These are phyloP conservation scores for Vulpes ferrilata DNA, from an alignment of 2,113 vertebrate genomes.

Conservation along the genomic window DNA sequence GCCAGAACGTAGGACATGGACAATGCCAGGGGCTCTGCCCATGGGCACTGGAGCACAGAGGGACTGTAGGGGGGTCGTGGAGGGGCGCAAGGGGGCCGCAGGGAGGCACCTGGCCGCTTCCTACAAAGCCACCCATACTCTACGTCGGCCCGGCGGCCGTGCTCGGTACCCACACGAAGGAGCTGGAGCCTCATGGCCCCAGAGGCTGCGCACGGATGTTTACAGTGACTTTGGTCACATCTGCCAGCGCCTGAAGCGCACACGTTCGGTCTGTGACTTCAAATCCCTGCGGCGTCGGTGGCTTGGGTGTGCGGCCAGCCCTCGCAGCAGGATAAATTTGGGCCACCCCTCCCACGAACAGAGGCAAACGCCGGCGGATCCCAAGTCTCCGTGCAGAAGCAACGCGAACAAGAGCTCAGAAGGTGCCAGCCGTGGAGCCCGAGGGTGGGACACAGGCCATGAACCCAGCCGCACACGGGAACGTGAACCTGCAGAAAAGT, in stretches of 20 bases:
- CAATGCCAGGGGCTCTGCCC: neutral
- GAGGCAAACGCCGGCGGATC: neutral
- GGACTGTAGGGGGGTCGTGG: too few relatives aligned
- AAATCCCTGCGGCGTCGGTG: neutral
- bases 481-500: neutral
- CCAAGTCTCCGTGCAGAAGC: accelerated
- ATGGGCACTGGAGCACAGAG: too few relatives aligned
- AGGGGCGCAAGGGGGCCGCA: too few relatives aligned
- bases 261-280: neutral
- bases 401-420: too few relatives aligned
- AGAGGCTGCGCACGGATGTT: neutral
- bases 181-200: neutral
- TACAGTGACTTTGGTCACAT: neutral
- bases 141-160: accelerated
- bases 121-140: neutral
- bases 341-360: neutral
- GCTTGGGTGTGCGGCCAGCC: neutral
- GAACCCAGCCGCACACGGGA: too few relatives aligned
- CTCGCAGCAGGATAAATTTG: neutral
- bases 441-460: neutral
- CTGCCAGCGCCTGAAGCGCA: neutral
- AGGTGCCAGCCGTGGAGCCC: too few relatives aligned
- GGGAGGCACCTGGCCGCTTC: neutral
- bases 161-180: neutral
- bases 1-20: neutral